Conservation (phyloP, 2,113 vertebrate species). For the Spilogale gracilis region DNA sequence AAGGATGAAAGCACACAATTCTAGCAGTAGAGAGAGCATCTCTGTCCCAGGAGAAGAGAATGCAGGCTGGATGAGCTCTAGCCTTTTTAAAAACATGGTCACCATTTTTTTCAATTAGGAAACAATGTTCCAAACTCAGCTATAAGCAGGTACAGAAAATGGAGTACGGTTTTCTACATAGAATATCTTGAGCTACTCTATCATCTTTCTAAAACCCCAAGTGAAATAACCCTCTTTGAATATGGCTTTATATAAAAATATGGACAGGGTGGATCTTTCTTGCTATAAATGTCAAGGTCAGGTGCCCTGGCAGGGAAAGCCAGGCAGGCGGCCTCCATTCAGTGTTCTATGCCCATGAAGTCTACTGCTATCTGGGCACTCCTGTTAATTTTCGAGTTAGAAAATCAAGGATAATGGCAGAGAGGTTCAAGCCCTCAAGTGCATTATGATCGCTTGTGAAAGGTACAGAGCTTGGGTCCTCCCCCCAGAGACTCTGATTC, state of each 20-base stretch:
- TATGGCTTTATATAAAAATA: not conserved
- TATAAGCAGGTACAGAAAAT: not conserved
- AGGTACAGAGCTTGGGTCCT: not conserved
- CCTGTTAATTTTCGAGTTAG: not conserved
- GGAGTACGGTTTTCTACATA: not conserved
- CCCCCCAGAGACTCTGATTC: not conserved
- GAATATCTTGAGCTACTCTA: not conserved
- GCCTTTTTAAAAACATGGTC: not conserved
- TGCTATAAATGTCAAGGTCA: slow-evolving; percentile 3
- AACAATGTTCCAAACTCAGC: not conserved
- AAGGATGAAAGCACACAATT: not conserved
- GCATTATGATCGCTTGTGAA: not conserved
- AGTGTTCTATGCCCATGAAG: not conserved
- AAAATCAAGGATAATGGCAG: not conserved
- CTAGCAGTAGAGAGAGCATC: not conserved
- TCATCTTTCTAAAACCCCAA: not conserved
- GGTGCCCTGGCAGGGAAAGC: not conserved
- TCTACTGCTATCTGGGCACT: not conserved
- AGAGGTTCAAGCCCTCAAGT: not conserved
- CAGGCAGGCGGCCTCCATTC: not conserved
- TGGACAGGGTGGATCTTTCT: not conserved
- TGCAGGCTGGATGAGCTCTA: not conserved
- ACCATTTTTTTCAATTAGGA: not conserved
- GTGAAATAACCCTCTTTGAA: not conserved
- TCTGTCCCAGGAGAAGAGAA: not conserved